phyloP scores from a whole-genome alignment of 2,113 vertebrate species.

The Sula dactylatra region DNA sequence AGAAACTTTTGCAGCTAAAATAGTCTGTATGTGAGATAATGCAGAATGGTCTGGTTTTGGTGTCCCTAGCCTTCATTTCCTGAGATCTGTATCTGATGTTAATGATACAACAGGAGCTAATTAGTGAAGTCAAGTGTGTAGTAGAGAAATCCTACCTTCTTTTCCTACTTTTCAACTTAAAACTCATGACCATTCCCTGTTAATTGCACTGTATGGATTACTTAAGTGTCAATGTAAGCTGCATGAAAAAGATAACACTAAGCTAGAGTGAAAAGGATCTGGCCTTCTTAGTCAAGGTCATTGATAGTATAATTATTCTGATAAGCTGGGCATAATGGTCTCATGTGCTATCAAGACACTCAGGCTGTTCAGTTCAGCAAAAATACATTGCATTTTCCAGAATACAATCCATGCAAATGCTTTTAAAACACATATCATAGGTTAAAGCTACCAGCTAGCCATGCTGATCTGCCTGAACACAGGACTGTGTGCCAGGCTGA shows the following conservation, averaged over 20 bases:
- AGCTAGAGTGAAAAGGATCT: conserved; percentile 60
- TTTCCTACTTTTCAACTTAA: not conserved
- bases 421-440: not conserved
- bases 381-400: not conserved
- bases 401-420: not conserved
- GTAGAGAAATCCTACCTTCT: conserved; percentile 26
- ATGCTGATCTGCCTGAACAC: not conserved
- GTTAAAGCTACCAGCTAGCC: not conserved
- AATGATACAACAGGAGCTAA: not conserved
- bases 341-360: conserved; percentile 28
- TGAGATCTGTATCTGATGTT: not conserved
- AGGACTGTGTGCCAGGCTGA: not conserved
- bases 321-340: conserved; percentile 47
- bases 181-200: conserved; percentile 35
- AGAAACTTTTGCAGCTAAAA: not conserved
- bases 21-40: not conserved
- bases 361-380: not conserved
- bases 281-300: conserved; percentile 68
- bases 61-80: not conserved
- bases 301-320: conserved; percentile 69
- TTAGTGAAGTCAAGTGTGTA: not conserved
- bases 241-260: conserved; percentile 70
- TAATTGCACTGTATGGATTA: conserved; percentile 69
- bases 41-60: not conserved
- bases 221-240: conserved; percentile 27